Base-by-base conservation (phyloP, 2,797 vertebrate genomes). In the Spinus pinus region DNA sequence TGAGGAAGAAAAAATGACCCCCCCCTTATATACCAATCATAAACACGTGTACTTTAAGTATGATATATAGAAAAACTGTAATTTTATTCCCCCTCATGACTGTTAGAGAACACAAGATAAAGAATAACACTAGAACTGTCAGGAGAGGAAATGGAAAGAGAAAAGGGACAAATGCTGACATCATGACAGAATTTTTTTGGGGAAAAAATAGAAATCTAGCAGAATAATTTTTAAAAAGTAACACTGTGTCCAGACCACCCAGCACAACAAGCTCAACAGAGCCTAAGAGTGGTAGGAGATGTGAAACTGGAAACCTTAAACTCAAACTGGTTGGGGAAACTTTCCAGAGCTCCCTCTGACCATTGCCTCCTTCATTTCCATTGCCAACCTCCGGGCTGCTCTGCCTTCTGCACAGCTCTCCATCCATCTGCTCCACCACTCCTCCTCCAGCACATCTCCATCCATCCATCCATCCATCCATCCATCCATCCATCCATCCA, bases 301-400 rank as follows among this genome's bases (percentile, higher is more conserved):
- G 1, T 1, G 24, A 51, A 66, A 83, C 23, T 31, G 30, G 25
- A 33, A 56, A 74, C 27, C 2, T 16, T 4, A 7, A 50, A 56
- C 0, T 1, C 9, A 65, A 39, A 54, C 9, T 27, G 25, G 2
- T 0, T 16, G 56, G 49, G 33, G 31, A 56, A n/a, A 30, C 31
- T 30, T 47, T 7, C 12, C 65, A n/a, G 28, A 18, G 56, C 58
- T 75, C 6, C 21, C 17, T 58, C 10, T 14, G 65, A 31, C 31
- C 24, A 10, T 0, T 42, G 53, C n/a, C 25, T 54, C 47, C 56
- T 19, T 39, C 7, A 3, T 3, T 33, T 4, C 20, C 44, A 14
- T 24, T 6, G 53, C 10, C 44, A 17, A 10, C 28, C 58, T 53
- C 51, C 7, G 3, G 0, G 0, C 22, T 19, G 4, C 50, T 6